phyloP scores from a whole-genome alignment of 2,113 vertebrate genomes.

The Alces alces region DNA sequence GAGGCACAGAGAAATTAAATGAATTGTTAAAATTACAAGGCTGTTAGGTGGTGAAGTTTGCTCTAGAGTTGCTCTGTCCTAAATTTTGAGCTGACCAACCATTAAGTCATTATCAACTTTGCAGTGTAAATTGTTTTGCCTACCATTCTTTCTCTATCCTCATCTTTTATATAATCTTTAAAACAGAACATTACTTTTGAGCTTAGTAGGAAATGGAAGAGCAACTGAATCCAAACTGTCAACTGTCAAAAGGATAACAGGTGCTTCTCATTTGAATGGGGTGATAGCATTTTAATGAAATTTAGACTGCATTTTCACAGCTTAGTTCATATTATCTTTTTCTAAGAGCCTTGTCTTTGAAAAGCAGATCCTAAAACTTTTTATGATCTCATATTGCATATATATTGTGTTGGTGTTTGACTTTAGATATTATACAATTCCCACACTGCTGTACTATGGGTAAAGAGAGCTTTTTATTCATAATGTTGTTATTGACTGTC shows the following conservation, averaged over 20 bases:
- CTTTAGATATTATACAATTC: not conserved
- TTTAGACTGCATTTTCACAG: not conserved
- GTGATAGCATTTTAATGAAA: not conserved
- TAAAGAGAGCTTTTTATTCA: conserved; percentile 16
- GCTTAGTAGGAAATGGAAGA: not conserved
- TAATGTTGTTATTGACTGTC: conserved; percentile 12
- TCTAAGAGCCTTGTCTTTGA: conserved; percentile 36
- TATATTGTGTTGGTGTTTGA: not conserved
- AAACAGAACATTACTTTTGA: conserved; percentile 6
- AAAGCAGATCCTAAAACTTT: conserved; percentile 1
- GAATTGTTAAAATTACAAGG: not conserved
- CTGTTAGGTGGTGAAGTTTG: not conserved
- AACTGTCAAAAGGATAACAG: not conserved
- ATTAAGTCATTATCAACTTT: not conserved
- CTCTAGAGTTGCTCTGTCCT: not conserved
- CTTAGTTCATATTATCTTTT: not conserved
- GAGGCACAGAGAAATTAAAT: not conserved
- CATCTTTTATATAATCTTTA: not conserved
- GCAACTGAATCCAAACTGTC: not conserved
- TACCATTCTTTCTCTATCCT: not conserved
- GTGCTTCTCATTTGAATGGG: not conserved
- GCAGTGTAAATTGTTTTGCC: not conserved
- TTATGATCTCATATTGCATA: not conserved
- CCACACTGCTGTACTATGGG: not conserved
- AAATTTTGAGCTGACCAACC: not conserved